Evolutionary conservation across 2,888 invertebrate species (phyloP), one percentile per base, ranked within the genome.

Genomic region (Cosmia trapezina): DNA sequence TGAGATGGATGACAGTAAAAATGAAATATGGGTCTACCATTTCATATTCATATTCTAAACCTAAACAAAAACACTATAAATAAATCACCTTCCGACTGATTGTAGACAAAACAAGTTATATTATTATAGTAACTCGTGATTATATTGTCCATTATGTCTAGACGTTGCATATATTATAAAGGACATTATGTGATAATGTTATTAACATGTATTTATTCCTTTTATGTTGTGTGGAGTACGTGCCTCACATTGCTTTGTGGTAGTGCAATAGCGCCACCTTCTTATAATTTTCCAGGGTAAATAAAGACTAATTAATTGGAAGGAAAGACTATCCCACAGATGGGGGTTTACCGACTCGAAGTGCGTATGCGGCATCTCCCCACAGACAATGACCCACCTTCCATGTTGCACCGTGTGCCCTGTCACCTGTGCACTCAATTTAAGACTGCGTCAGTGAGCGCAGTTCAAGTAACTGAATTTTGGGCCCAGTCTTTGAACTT

Each of bases 121-220:
- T 28, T n/a, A n/a, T n/a, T n/a, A 43, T 70, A 72, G 56, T 33
- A 41, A 14, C 22, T 70, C 37, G 67, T 66, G 68, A 59, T 83
- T 74, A 67, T 64, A 68, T 22, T 37, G 65, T 47, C 53, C 37
- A 65, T 73, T 65, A 56, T 56, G 81, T 81, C 84, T 81, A 81
- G 81, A 83, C 81, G 41, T 28, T 45, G 74, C 53, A 83, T 79
- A 49, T 45, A 57, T 72, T 63, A 45, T 67, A 51, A 56, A 60
- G 53, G 51, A 60, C 9, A 65, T 68, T 61, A 62, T 73, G 28
- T 47, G 62, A 22, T 33, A 17, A 17, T 65, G 37, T 56, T 69
- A 43, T 64, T 80, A 70, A 63, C 43, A 49, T 61, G 17, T 60
- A 65, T 53, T 53, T 61, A 51, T 61, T 41, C 66, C 62, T 78